Base-by-base conservation (phyloP, 2,888 invertebrate genomes). In the Idaea aversata region DNA sequence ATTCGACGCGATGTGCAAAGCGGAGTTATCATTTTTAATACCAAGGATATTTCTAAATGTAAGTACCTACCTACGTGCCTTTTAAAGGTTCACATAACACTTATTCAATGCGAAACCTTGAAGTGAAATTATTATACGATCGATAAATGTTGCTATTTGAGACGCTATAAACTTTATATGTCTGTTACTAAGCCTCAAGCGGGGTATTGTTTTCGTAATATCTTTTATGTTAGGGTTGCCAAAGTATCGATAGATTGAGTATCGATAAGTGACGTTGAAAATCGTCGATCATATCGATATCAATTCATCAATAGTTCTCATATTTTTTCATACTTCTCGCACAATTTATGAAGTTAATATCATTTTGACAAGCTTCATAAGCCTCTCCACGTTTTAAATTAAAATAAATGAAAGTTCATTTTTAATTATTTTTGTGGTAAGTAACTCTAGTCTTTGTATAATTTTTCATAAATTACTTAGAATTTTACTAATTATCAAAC, bases 1-100 rank as follows among this genome's bases (percentile, higher is more conserved):
- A 94, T 96, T 96, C 85, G 96, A 96, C 89, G 94, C 95, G 62
- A 93, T 96, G 83, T 96, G 96, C 85, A 96, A 96, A 93, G 95
- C 96, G 61, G 96, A 96, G 92, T 95, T 96, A 86, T 94, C 95
- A 69, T 96, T 96, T 89, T 95, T 96, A 93, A 93, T 96, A 83
- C 94, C 95, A 73, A 94, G 96, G 86, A 94, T 95, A 79, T 85
- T 95, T 72, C 90, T 96, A 75, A 96, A 96, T 87, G 96, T 96
- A 93, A 96, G 96, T 95, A 84, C 67, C 68, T 5, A 15, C 16
- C 15, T 58, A 5, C 58, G 13, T 58, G 13, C 58, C 36, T 36
- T 10, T 36, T 36, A 38, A 47, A 13, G 47, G 5, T 0, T 47
- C 47, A 47, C 47, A 47, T 47, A 47, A 47, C 10, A 10, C 47